These are phyloP conservation scores for Habroteleia sp. DNA, from an alignment of 2,888 invertebrate genomes.

Conservation along the genomic window DNA sequence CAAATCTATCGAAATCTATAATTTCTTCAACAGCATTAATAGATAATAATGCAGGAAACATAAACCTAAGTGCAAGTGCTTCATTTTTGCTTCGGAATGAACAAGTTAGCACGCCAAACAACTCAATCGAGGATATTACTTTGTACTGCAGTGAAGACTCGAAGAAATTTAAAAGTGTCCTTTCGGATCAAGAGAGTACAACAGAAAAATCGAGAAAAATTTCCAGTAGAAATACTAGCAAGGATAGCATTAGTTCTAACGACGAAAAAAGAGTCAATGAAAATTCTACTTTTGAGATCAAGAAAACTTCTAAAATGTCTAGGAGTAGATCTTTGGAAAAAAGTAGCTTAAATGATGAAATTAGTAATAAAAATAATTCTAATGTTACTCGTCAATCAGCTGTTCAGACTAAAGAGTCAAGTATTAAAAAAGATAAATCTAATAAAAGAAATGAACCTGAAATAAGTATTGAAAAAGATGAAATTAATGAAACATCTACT, in stretches of 20 bases:
- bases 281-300: slow-evolving; percentile 3
- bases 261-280: too few relatives aligned
- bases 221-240: background rate
- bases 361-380: too few relatives aligned
- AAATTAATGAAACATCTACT: too few relatives aligned
- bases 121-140: slow-evolving; percentile 11
- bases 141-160: slow-evolving; percentile 2
- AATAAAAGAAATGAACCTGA: too few relatives aligned
- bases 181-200: background rate
- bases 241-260: background rate
- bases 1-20: slow-evolving; percentile 13
- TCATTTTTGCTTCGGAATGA: slow-evolving; percentile 12
- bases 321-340: background rate
- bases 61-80: slow-evolving; percentile 7
- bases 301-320: background rate
- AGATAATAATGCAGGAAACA: background rate
- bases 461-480: too few relatives aligned
- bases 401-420: too few relatives aligned
- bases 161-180: background rate
- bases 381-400: too few relatives aligned
- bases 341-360: too few relatives aligned
- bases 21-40: background rate
- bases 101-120: slow-evolving; percentile 34
- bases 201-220: background rate
- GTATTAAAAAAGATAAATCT: too few relatives aligned